Percentiles rank a stretch among this genome's conserved stretches.
These are phyloP conservation scores for Cacoxenus indagator DNA, from an alignment of 2,888 invertebrate genomes.

Conservation along the genomic window DNA sequence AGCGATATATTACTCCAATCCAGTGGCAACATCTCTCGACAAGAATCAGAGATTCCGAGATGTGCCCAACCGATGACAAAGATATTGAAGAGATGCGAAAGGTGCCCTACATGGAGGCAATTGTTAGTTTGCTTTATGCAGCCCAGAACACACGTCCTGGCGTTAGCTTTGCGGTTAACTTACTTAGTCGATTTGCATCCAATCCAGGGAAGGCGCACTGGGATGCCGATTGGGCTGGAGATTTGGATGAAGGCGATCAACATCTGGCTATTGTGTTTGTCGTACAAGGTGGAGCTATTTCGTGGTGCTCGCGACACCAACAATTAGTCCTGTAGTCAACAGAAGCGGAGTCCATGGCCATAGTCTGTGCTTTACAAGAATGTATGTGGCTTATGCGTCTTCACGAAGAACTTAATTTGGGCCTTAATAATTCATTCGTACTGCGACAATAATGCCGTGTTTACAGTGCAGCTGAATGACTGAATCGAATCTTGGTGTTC, in stretches of 20 bases:
- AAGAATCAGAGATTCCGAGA: background rate
- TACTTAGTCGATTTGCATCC: background rate
- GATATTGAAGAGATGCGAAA: background rate
- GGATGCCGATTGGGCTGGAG: background rate
- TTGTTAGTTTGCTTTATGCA: no score
- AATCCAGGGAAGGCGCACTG: background rate
- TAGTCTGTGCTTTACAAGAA: background rate
- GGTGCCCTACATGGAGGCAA: no score
- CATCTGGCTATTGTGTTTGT: background rate
- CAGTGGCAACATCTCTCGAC: background rate
- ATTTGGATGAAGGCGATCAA: background rate
- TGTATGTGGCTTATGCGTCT: background rate
- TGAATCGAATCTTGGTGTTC: no score
- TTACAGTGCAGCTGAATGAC: no score
- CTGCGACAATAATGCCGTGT: no score
- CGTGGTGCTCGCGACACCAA: background rate
- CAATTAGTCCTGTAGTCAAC: no score
- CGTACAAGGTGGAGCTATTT: background rate
- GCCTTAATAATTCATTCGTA: background rate
- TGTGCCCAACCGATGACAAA: background rate
- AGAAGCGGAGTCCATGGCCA: background rate
- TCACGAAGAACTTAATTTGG: background rate
- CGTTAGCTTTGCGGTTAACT: no score
- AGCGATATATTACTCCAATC: no score
- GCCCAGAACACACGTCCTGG: no score